A percentile compares a stretch with the other conserved stretches of the same genome.
Evolutionary conservation across 2,888 invertebrate species (phyloP).

Genomic region (Nomada ruficornis): DNA sequence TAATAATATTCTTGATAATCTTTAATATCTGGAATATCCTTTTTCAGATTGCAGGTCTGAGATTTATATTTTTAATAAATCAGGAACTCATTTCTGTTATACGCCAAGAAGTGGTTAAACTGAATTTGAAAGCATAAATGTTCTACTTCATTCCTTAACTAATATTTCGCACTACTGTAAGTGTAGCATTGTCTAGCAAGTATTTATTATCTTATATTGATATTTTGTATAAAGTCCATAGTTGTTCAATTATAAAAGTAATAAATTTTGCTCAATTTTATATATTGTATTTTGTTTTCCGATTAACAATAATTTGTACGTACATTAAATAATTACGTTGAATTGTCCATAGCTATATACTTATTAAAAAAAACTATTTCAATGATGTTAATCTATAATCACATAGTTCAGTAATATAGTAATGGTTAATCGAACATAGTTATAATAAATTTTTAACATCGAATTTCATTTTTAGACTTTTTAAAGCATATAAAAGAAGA

Average conservation of each 20-base stretch:
- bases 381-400: no score
- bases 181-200: constrained; percentile 9
- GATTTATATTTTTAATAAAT: constrained; percentile 97
- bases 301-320: background rate
- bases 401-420: no score
- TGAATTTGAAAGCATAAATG: constrained; percentile 86
- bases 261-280: constrained; percentile 58
- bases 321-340: background rate
- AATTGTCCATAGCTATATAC: background rate
- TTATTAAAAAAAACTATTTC: background rate
- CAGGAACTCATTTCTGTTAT: constrained; percentile 96
- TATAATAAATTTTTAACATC: no score
- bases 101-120: constrained; percentile 94
- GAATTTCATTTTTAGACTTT: no score
- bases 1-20: no score
- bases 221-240: constrained; percentile 41
- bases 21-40: constrained; percentile 4
- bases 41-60: constrained; percentile 92
- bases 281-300: constrained; percentile 26
- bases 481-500: no score
- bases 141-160: constrained; percentile 38
- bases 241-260: constrained; percentile 40
- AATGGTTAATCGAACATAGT: no score
- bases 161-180: constrained; percentile 23
- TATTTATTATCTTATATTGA: constrained; percentile 35